Percentiles rank a stretch among this genome's conserved stretches.
Conservation (phyloP, 35 echinoderm and acorn worm species). For the Acanthaster planci region DNA sequence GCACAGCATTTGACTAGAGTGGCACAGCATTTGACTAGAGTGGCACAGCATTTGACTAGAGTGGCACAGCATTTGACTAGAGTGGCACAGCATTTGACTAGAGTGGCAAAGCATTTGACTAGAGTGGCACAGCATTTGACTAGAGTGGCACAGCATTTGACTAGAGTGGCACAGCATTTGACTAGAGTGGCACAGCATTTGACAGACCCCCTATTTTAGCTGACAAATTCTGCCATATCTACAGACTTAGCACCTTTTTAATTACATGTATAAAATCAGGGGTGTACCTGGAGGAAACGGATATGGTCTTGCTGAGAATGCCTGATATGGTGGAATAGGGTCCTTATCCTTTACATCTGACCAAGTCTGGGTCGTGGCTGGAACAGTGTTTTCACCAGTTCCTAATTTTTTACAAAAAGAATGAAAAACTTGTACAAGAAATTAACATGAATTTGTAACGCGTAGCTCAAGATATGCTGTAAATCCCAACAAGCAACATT, state of each 20-base stretch:
- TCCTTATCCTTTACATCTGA: not conserved
- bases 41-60: not conserved
- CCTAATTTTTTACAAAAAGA: not conserved
- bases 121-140: too few species aligned
- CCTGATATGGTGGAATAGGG: slow-evolving; percentile 24
- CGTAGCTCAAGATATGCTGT: too few species aligned
- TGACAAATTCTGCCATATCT: too few species aligned
- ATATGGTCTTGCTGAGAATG: not conserved
- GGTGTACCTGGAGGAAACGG: slow-evolving; percentile 11
- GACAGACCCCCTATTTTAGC: too few species aligned
- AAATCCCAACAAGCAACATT: too few species aligned
- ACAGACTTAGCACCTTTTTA: too few species aligned
- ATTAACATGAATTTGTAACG: too few species aligned
- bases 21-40: not conserved
- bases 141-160: too few species aligned
- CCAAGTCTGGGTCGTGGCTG: not conserved
- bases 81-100: not conserved
- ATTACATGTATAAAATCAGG: too few species aligned
- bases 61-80: not conserved
- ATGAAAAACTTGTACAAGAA: too few species aligned
- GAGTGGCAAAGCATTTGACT: not conserved
- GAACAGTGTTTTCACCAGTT: not conserved
- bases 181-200: too few species aligned
- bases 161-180: not conserved
- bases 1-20: not conserved